These are phyloP conservation scores for Zophobas morio DNA, from an alignment of 1,140 invertebrate genomes.

Conservation along the genomic window DNA sequence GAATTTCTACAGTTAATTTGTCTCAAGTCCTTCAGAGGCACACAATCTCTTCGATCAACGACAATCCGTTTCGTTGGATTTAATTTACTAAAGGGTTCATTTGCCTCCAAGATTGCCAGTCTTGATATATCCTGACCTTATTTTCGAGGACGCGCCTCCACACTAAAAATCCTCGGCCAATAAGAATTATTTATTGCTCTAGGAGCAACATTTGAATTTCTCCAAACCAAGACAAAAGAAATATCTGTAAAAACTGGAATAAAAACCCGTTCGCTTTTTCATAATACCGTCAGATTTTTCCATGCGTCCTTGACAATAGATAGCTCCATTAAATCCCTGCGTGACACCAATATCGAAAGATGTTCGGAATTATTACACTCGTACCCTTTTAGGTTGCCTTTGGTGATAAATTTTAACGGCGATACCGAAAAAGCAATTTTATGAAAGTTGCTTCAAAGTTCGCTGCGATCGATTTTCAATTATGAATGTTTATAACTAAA, in stretches of 20 bases:
- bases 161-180: too few relatives aligned
- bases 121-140: slow-evolving; percentile 14
- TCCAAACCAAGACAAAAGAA: too few relatives aligned
- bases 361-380: slow-evolving; percentile 8
- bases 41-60: neutral
- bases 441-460: too few relatives aligned
- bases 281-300: neutral
- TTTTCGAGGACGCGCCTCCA: neutral
- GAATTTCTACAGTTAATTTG: neutral
- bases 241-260: too few relatives aligned
- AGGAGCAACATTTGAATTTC: too few relatives aligned
- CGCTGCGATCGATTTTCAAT: too few relatives aligned
- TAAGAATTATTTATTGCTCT: too few relatives aligned
- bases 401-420: neutral
- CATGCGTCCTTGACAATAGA: slow-evolving; percentile 11
- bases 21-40: neutral
- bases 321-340: slow-evolving; percentile 9
- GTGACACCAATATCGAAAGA: slow-evolving; percentile 24
- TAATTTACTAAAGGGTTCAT: slow-evolving; percentile 26
- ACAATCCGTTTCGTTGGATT: slow-evolving; percentile 1
- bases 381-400: neutral
- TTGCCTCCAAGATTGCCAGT: slow-evolving; percentile 9
- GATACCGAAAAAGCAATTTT: too few relatives aligned
- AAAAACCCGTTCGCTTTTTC: neutral
- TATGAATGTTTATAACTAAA: too few relatives aligned